phyloP scores from a whole-genome alignment of 1,140 invertebrate species.

The Lethrus apterus region DNA sequence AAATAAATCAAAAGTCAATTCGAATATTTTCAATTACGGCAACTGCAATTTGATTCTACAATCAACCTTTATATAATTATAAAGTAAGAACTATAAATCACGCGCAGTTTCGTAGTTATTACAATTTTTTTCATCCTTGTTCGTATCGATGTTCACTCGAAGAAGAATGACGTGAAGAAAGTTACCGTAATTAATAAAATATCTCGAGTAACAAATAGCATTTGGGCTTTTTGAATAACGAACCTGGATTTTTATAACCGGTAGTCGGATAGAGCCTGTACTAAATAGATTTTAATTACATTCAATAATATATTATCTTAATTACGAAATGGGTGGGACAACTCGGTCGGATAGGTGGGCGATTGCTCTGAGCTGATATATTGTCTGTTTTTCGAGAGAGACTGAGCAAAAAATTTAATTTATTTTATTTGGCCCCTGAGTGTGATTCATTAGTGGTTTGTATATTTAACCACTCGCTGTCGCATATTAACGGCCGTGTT shows the following conservation, averaged over 20 bases:
- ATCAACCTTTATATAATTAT: too few species aligned
- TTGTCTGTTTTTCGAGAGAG: constrained; percentile 15
- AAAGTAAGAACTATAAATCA: too few species aligned
- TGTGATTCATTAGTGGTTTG: constrained; percentile 23
- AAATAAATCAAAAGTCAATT: too few species aligned
- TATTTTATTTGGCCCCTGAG: constrained; percentile 30
- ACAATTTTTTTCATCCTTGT: too few species aligned
- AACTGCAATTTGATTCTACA: too few species aligned
- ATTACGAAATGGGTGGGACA: constrained; percentile 22
- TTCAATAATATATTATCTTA: constrained; percentile 33
- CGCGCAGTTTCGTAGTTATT: too few species aligned
- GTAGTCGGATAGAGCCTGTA: constrained; percentile 25
- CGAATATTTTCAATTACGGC: too few species aligned
- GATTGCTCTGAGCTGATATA: constrained; percentile 21
- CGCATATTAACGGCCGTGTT: constrained; percentile 11
- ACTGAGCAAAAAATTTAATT: constrained; percentile 26
- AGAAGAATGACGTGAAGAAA: too few species aligned
- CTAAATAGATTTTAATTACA: constrained; percentile 35
- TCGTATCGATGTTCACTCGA: too few species aligned
- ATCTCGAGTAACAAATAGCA: constrained; percentile 13
- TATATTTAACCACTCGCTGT: constrained; percentile 10
- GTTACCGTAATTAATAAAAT: too few species aligned
- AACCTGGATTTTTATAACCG: constrained; percentile 23
- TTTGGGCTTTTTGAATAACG: constrained; percentile 13
- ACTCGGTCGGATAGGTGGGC: constrained; percentile 21